These are phyloP conservation scores for Cricetomys ansorgei DNA, from an alignment of 2,113 vertebrate species.

Conservation along the genomic window DNA sequence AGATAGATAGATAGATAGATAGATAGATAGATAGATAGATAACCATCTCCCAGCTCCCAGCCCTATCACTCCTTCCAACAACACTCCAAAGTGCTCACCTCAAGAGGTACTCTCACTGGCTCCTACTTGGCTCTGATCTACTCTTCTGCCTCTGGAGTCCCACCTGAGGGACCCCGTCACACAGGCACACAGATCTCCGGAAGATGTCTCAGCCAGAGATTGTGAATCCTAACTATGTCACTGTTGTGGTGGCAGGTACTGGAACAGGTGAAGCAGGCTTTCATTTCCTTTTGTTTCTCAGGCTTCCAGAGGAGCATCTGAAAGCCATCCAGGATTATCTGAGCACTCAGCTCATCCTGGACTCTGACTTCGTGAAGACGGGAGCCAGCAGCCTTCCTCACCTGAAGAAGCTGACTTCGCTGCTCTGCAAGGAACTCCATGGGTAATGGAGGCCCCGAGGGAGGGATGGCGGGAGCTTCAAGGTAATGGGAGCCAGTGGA, in stretches of 20 bases:
- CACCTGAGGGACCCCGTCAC: background rate
- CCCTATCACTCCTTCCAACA: background rate
- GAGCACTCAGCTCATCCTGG: constrained; percentile 88
- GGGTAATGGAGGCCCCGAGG: constrained; percentile 86
- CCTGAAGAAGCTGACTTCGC: constrained; percentile 91
- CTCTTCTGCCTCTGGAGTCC: background rate
- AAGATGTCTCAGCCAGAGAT: background rate
- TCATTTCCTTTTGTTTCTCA: constrained; percentile 75
- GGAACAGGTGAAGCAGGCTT: background rate
- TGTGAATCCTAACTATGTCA: background rate
- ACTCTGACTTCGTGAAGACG: constrained; percentile 91
- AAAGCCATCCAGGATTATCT: constrained; percentile 95
- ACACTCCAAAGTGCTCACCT: background rate
- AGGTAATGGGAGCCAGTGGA: background rate
- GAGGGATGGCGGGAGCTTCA: fast-evolving
- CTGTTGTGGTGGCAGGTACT: fast-evolving
- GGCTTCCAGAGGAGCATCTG: constrained; percentile 93
- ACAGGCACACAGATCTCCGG: background rate
- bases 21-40: background rate
- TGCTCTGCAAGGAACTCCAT: constrained; percentile 94
- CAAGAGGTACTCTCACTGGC: background rate
- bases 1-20: too few relatives aligned
- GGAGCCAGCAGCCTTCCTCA: constrained; percentile 92
- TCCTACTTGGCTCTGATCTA: background rate
- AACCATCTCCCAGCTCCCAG: background rate